These are phyloP conservation scores for Drosophila repleta DNA, from an alignment of 1,140 invertebrate species.

Conservation along the genomic window DNA sequence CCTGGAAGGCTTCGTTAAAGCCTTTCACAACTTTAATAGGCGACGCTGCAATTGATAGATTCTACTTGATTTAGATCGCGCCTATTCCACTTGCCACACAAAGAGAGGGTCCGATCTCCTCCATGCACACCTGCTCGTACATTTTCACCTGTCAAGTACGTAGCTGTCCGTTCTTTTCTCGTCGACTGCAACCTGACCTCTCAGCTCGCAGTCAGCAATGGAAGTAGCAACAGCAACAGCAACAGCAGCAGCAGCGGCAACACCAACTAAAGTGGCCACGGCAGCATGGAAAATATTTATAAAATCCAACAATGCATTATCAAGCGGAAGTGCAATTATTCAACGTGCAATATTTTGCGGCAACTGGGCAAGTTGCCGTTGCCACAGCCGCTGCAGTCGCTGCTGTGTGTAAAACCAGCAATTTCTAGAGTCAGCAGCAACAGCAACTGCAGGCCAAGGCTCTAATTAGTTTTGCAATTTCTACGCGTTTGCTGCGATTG, in stretches of 20 bases:
- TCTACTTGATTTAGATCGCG: background rate
- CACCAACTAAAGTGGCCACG: slow-evolving; percentile 20
- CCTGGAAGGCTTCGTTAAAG: background rate
- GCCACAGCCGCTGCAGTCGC: slow-evolving; percentile 21
- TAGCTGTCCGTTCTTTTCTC: slow-evolving; percentile 8
- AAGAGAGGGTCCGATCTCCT: no score
- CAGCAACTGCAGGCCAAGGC: slow-evolving; percentile 64
- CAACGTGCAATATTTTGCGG: slow-evolving; percentile 81
- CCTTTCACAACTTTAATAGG: no score
- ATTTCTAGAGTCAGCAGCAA: slow-evolving; percentile 66
- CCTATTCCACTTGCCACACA: no score
- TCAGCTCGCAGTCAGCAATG: slow-evolving; percentile 12
- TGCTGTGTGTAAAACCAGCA: slow-evolving; percentile 74
- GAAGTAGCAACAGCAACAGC: slow-evolving; percentile 13
- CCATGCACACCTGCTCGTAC: slow-evolving; percentile 16
- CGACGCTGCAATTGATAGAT: slow-evolving; percentile 18
- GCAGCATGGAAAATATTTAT: slow-evolving; percentile 76
- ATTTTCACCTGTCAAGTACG: slow-evolving; percentile 39
- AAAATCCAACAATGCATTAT: slow-evolving; percentile 83
- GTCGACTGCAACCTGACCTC: slow-evolving; percentile 17
- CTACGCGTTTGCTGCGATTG: slow-evolving; percentile 66
- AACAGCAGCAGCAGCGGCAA: slow-evolving; percentile 2
- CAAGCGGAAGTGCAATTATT: slow-evolving; percentile 82
- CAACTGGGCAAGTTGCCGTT: slow-evolving; percentile 54
- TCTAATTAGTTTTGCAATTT: slow-evolving; percentile 83